A percentile compares a stretch with the other conserved stretches of the same genome.
phyloP scores from a whole-genome alignment of 2,888 invertebrate species.

The Athripsodes cinereus region DNA sequence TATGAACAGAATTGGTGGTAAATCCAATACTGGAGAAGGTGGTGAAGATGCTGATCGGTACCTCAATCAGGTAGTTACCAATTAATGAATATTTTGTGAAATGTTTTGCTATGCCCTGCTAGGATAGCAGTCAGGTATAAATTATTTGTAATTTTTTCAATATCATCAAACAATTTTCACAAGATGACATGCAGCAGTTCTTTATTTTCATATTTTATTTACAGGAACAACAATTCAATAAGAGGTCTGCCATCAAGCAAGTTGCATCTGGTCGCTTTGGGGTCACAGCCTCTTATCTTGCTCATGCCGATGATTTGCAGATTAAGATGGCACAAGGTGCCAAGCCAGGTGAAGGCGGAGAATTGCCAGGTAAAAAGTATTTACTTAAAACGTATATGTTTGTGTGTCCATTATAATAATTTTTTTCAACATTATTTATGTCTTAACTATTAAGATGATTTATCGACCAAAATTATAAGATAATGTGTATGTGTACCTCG shows the following conservation, averaged over 20 bases:
- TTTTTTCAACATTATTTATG: not conserved
- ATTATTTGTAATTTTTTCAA: no score
- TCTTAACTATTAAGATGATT: not conserved
- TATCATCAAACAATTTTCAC: no score
- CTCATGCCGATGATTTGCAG: slow-evolving; percentile 96
- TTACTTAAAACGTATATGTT: not conserved
- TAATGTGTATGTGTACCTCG: no score
- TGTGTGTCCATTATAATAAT: not conserved
- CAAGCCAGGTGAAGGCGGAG: slow-evolving; percentile 98
- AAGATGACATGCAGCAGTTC: no score
- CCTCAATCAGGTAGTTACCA: slow-evolving; percentile 46
- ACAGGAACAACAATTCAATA: slow-evolving; percentile 75
- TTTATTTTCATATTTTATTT: no score
- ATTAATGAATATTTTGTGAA: not conserved
- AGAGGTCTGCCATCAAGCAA: slow-evolving; percentile 95
- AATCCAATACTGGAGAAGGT: slow-evolving; percentile 99
- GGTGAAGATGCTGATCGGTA: slow-evolving; percentile 81
- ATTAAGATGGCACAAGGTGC: slow-evolving; percentile 99
- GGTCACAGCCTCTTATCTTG: slow-evolving; percentile 94
- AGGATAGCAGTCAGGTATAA: no score
- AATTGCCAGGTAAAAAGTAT: slow-evolving; percentile 65
- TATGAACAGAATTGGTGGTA: slow-evolving; percentile 96
- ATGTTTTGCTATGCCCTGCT: no score
- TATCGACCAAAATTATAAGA: no score
- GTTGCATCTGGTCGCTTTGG: slow-evolving; percentile 98